A percentile compares a stretch with the other conserved stretches of the same genome.
phyloP scores from a whole-genome alignment of 2,888 invertebrate species.

The Trichacis sp. region DNA sequence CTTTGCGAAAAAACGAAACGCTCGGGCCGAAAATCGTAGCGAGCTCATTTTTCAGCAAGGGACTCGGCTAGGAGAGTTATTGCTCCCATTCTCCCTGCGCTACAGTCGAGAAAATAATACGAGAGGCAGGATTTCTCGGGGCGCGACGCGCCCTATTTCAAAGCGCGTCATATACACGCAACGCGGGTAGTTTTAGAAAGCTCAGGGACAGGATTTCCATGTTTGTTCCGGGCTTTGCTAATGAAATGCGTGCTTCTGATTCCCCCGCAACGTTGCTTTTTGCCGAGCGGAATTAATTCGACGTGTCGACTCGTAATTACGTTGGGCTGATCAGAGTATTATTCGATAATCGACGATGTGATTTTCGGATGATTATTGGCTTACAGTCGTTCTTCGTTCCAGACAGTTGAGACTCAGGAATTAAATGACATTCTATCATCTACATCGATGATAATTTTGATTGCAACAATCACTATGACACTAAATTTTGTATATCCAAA shows the following conservation, averaged over 20 bases:
- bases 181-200: conserved; percentile 5
- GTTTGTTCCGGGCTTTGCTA: conserved; percentile 2
- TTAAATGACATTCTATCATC: too few relatives aligned
- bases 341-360: too few relatives aligned
- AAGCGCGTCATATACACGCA: conserved; percentile 25
- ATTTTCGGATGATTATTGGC: too few relatives aligned
- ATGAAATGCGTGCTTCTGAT: neutral
- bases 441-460: too few relatives aligned
- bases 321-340: too few relatives aligned
- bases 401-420: too few relatives aligned
- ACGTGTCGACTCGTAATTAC: too few relatives aligned
- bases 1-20: neutral
- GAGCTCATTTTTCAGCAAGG: conserved; percentile 30
- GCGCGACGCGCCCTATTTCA: conserved; percentile 23
- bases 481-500: too few relatives aligned
- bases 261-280: too few relatives aligned
- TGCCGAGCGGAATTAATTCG: too few relatives aligned
- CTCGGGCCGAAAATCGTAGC: conserved; percentile 27
- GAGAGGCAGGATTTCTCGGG: conserved; percentile 15
- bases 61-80: conserved; percentile 24
- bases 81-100: conserved; percentile 13
- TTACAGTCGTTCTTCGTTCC: too few relatives aligned
- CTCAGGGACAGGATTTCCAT: conserved; percentile 23
- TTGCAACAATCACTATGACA: too few relatives aligned
- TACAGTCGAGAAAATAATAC: conserved; percentile 20